Base-by-base conservation (phyloP, 2,113 vertebrate genomes). In the Rhineura floridana region DNA sequence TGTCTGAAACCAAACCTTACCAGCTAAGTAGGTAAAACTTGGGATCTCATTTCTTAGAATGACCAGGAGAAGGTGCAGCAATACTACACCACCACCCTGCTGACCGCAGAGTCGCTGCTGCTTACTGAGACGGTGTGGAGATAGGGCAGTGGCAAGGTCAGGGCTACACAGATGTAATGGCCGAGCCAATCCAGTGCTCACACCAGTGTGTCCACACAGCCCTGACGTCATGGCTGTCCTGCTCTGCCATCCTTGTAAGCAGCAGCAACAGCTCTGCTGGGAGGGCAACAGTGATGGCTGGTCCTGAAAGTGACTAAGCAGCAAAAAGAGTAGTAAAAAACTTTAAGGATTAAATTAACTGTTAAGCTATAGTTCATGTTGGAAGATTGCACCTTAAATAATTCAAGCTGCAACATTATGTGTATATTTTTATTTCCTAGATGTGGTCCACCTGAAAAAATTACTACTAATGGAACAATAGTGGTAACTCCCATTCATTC, bases 391-490 rank as follows among this genome's bases (percentile, higher is more conserved):
- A 1, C 11, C 62, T 4, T 80, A 72, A 83, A 72, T 21, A 55
- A 0, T 46, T 48, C 72, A 87, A 19, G 63, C 88, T 91, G 62
- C 90, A 55, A 94, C 89, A 83, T 52, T n/a, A 48, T 5, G 0
- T 82, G 6, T 13, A 46, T 75, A 65, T 94, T 90, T 39, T 90
- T 95, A 5, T 92, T 92, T 96, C 87, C 80, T 92, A 96, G 95
- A 5, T 28, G 0, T 0, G 90, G 4, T 91, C 69, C 83, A 90
- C 77, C 92, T 92, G 95, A 96, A 95, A 70, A 69, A 62, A 90
- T 95, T 91, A 85, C 67, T 85, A 96, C 95, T 86, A 96, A 95
- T 83, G 95, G 92, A 21, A 87, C 94, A 81, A 48, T 94, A 84
- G 94, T 93, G 95, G 95, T 96, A 95, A 93, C 88, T 67, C 82